These are phyloP conservation scores for Loripinus fragilis DNA, from an alignment of 2,888 invertebrate species.

Conservation along the genomic window DNA sequence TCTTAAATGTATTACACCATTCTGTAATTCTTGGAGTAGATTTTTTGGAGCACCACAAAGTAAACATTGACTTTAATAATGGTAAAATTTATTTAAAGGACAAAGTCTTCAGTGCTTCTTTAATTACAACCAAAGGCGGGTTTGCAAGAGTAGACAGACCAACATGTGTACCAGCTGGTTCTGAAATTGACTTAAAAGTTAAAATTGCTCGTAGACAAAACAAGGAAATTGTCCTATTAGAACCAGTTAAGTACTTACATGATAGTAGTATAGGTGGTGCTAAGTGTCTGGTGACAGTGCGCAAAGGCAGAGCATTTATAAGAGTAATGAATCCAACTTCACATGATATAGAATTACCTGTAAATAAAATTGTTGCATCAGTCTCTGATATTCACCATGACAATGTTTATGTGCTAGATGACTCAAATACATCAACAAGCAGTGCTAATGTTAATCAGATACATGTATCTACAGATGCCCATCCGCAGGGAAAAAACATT, in stretches of 20 bases:
- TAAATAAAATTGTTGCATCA: too few relatives aligned
- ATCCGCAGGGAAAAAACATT: too few relatives aligned
- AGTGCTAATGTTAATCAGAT: not conserved
- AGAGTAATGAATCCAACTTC: conserved; percentile 21
- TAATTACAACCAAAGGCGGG: not conserved
- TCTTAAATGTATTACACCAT: not conserved
- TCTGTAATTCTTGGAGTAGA: conserved; percentile 8
- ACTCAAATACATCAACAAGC: too few relatives aligned
- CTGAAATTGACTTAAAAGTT: not conserved
- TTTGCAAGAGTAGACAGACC: not conserved
- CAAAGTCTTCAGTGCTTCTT: too few relatives aligned
- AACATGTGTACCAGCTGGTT: not conserved
- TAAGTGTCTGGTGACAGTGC: conserved; percentile 3
- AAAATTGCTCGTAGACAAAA: not conserved
- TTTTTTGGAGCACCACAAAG: not conserved
- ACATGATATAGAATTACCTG: too few relatives aligned
- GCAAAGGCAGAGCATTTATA: not conserved
- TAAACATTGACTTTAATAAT: too few relatives aligned
- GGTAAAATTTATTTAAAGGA: too few relatives aligned
- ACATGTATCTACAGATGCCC: too few relatives aligned
- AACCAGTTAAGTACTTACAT: conserved; percentile 11
- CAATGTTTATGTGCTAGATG: too few relatives aligned
- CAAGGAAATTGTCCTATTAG: conserved; percentile 22
- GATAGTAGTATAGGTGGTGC: conserved; percentile 9
- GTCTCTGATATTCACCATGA: too few relatives aligned